Conservation (phyloP, 1,140 invertebrate species). For the Drosophila nikananu region DNA sequence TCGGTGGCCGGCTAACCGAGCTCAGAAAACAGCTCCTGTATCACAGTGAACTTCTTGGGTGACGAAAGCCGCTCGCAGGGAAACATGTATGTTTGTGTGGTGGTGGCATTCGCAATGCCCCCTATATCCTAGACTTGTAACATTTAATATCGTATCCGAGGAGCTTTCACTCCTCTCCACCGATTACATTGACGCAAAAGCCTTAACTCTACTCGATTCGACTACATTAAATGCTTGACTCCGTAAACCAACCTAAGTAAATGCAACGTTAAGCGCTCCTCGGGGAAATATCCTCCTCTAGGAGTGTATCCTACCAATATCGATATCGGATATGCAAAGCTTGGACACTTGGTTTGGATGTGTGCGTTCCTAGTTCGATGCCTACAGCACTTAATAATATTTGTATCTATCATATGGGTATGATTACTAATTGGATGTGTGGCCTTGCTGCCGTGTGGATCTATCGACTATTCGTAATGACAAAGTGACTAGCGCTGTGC, state of each 20-base stretch:
- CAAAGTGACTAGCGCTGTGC: slow-evolving; percentile 75
- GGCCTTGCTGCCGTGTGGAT: slow-evolving; percentile 13
- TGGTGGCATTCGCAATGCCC: slow-evolving; percentile 37
- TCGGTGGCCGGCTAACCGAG: slow-evolving; percentile 35
- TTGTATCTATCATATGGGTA: not conserved
- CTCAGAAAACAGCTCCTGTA: slow-evolving; percentile 37
- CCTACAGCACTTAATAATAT: slow-evolving; percentile 43
- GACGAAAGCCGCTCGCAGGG: slow-evolving; percentile 33
- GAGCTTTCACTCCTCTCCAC: not conserved
- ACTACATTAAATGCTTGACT: slow-evolving; percentile 55
- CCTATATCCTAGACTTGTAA: slow-evolving; percentile 21
- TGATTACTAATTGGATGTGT: slow-evolving; percentile 36
- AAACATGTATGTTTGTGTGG: slow-evolving; percentile 8
- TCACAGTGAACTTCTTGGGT: slow-evolving; percentile 44
- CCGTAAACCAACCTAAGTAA: slow-evolving; percentile 45
- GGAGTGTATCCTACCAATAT: slow-evolving; percentile 25
- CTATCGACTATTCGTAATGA: slow-evolving; percentile 49
- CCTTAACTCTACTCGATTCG: slow-evolving; percentile 23
- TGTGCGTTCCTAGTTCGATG: slow-evolving; percentile 43
- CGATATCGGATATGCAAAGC: slow-evolving; percentile 55
- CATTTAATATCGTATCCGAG: slow-evolving; percentile 24
- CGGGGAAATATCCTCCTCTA: slow-evolving; percentile 2
- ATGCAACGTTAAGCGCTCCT: slow-evolving; percentile 56
- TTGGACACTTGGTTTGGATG: slow-evolving; percentile 29
- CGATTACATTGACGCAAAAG: slow-evolving; percentile 31